These are phyloP conservation scores for Dendrocopos noguchii DNA, from an alignment of 2,113 vertebrate species.

Conservation along the genomic window DNA sequence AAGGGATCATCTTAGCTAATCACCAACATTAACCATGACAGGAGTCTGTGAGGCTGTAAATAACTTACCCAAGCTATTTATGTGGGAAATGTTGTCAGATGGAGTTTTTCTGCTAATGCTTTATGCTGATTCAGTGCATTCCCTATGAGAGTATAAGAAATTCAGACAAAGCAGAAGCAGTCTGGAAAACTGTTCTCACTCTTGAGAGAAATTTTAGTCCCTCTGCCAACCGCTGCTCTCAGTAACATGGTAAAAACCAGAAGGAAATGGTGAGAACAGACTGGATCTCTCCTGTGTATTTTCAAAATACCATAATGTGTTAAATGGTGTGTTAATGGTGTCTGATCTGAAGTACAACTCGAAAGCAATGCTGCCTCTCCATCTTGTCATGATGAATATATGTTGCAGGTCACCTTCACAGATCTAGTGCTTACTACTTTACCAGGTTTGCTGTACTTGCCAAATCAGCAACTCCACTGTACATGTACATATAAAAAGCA, in stretches of 20 bases:
- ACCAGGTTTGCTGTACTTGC: neutral
- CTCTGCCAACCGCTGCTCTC: neutral
- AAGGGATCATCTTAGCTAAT: conserved; percentile 43
- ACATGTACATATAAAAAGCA: fast-evolving
- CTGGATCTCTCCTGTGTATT: neutral
- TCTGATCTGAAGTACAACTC: neutral
- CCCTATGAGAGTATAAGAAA: neutral
- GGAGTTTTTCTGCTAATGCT: neutral
- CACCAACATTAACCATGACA: conserved; percentile 3
- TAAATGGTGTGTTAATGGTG: neutral
- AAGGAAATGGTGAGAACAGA: neutral
- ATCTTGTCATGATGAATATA: neutral
- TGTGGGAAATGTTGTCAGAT: neutral
- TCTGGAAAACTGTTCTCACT: neutral
- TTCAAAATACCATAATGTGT: neutral
- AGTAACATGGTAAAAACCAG: neutral
- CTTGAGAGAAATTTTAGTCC: neutral
- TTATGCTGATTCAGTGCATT: neutral
- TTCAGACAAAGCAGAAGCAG: neutral
- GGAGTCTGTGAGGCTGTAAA: neutral
- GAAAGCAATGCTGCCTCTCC: neutral
- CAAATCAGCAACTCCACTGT: neutral
- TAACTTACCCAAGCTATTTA: conserved; percentile 1
- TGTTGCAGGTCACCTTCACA: neutral
- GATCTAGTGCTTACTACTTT: neutral